phyloP scores from a whole-genome alignment of 2,888 invertebrate species.

The Pachliopta kotzebuea region DNA sequence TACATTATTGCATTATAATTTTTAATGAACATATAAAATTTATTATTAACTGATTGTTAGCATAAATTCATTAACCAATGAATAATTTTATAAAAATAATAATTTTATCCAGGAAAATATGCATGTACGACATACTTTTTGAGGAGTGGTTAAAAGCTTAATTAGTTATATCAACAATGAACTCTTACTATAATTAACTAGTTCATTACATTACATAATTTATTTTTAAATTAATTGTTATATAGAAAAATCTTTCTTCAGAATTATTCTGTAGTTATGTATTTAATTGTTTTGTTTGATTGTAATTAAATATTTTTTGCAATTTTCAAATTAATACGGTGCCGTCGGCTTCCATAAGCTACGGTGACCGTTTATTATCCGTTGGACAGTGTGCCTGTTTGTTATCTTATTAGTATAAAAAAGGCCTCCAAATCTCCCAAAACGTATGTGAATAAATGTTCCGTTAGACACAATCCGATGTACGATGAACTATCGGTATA shows the following conservation, averaged over 20 bases:
- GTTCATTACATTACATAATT: too few species aligned
- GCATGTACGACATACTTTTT: not conserved
- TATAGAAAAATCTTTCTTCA: too few species aligned
- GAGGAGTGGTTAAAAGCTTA: too few species aligned
- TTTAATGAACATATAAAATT: too few species aligned
- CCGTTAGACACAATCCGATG: conserved; percentile 27
- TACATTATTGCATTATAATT: too few species aligned
- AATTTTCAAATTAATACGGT: not conserved
- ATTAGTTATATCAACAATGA: too few species aligned
- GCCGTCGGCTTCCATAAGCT: not conserved
- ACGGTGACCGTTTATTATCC: not conserved
- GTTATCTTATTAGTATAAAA: conserved; percentile 2
- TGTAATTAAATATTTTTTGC: not conserved
- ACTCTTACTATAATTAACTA: too few species aligned
- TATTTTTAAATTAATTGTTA: too few species aligned
- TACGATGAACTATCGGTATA: conserved; percentile 24
- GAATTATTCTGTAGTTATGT: too few species aligned
- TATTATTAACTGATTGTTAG: too few species aligned
- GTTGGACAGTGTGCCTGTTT: not conserved
- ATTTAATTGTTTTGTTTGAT: too few species aligned
- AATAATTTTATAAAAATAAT: not conserved
- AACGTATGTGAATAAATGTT: conserved; percentile 6
- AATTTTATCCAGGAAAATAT: not conserved
- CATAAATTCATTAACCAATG: not conserved
- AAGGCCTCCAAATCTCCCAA: not conserved